These are phyloP conservation scores for Anthoscopus minutus DNA, from an alignment of 2,113 vertebrate genomes.

Conservation along the genomic window DNA sequence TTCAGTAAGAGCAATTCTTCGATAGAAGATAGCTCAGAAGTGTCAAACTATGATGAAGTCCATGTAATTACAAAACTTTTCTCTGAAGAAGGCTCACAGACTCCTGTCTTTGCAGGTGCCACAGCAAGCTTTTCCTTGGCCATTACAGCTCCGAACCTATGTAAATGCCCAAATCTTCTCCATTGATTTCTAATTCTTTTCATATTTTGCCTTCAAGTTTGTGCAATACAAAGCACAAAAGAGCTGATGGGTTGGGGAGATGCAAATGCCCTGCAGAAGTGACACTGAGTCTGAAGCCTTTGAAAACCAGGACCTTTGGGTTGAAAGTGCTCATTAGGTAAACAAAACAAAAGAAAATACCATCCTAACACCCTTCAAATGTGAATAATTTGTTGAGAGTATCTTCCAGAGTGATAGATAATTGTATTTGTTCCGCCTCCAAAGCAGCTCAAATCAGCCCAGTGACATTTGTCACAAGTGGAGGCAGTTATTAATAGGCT, in stretches of 20 bases:
- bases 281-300: not conserved
- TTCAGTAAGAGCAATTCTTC: not conserved
- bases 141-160: not conserved
- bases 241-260: not conserved
- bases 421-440: not conserved
- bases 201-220: not conserved
- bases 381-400: not conserved
- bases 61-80: not conserved
- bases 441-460: conserved; percentile 38
- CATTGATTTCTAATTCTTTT: not conserved
- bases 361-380: not conserved
- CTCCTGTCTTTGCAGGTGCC: not conserved
- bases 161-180: not conserved
- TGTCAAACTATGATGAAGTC: not conserved
- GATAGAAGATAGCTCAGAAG: not conserved
- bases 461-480: conserved; percentile 43
- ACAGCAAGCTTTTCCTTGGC: not conserved
- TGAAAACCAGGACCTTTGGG: not conserved
- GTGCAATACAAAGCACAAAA: not conserved
- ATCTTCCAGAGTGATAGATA: not conserved
- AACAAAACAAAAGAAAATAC: not conserved
- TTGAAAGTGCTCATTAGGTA: not conserved
- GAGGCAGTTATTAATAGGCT: conserved; percentile 45
- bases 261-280: not conserved
- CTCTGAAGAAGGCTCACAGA: not conserved